Percentiles rank a stretch among this genome's conserved stretches.
Conservation (phyloP, 2,888 invertebrate species). For the Holacanthella duospinosa region DNA sequence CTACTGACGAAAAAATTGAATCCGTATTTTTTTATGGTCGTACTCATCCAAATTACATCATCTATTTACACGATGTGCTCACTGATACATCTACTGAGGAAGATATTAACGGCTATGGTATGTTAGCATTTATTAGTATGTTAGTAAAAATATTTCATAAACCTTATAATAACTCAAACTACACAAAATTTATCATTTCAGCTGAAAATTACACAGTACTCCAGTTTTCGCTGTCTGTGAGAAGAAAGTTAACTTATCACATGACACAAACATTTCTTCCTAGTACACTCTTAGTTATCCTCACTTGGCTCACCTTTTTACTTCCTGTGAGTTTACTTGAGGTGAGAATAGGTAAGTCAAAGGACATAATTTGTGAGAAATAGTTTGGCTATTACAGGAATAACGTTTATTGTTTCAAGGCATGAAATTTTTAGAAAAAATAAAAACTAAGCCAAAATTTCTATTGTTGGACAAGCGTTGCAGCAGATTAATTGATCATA, state of each 20-base stretch:
- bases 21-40: not conserved
- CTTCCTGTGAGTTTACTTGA: not conserved
- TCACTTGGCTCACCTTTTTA: not conserved
- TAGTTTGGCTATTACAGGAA: no score
- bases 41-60: not conserved
- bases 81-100: not conserved
- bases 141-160: not conserved
- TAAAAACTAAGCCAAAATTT: no score
- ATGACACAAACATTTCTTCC: not conserved
- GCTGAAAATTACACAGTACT: not conserved
- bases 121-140: not conserved
- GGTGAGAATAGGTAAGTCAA: no score
- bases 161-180: not conserved
- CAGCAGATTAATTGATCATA: no score
- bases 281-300: not conserved
- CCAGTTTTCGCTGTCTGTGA: not conserved
- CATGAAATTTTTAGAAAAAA: no score
- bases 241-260: not conserved
- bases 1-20: not conserved
- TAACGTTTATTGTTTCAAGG: no score
- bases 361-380: no score
- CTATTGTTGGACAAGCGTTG: no score
- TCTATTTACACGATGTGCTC: not conserved
- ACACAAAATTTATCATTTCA: not conserved
- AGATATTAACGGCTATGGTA: not conserved